A percentile compares a stretch with the other conserved stretches of the same genome.
Conservation (phyloP, 2,113 vertebrate species). For the Tachycineta bicolor region DNA sequence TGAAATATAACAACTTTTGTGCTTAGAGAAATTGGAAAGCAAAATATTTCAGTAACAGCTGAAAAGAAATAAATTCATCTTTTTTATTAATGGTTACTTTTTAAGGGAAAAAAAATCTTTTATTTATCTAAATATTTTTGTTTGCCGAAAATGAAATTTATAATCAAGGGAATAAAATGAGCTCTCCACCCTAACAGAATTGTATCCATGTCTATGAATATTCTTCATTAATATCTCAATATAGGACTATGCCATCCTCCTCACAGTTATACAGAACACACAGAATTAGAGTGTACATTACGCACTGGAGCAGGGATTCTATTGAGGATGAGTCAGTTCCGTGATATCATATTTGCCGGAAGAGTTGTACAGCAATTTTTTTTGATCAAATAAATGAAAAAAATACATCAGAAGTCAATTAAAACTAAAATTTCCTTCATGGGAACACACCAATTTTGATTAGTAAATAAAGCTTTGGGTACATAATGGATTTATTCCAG, state of each 20-base stretch:
- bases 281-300: background rate
- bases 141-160: background rate
- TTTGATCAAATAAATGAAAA: background rate
- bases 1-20: background rate
- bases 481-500: background rate
- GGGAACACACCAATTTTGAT: background rate
- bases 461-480: background rate
- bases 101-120: fast-evolving
- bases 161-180: background rate
- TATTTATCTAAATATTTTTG: background rate
- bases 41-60: background rate
- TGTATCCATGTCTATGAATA: background rate
- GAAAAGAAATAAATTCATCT: background rate
- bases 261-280: background rate
- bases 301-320: background rate
- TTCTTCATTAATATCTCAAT: background rate
- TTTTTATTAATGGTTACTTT: background rate
- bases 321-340: background rate
- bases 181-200: background rate
- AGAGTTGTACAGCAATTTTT: background rate
- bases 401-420: background rate
- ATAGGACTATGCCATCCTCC: background rate
- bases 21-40: background rate
- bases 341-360: background rate
- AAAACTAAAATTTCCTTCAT: background rate